These are phyloP conservation scores for Acanthurus tractus DNA, from an alignment of 2,797 vertebrate species.

Conservation along the genomic window DNA sequence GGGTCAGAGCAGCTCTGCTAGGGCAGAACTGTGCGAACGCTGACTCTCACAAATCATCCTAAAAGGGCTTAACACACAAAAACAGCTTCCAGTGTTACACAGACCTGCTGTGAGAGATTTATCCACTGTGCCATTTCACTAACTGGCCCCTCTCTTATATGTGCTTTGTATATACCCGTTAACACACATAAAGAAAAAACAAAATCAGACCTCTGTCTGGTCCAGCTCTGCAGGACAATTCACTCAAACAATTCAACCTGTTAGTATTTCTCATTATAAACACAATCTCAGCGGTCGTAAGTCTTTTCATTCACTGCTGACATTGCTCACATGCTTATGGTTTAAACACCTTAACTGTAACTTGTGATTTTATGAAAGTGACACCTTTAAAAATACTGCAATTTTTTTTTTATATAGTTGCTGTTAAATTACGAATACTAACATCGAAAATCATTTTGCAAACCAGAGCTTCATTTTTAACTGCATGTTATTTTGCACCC, in stretches of 20 bases:
- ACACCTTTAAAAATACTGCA: not conserved
- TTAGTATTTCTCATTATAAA: conserved; percentile 39
- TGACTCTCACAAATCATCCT: conserved; percentile 81
- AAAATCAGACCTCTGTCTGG: conserved; percentile 47
- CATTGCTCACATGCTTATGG: conserved; percentile 15
- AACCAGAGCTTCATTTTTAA: conserved; percentile 9
- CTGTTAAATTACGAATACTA: conserved; percentile 7
- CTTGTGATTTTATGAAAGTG: conserved; percentile 18
- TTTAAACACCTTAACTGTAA: conserved; percentile 29
- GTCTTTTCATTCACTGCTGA: conserved; percentile 30
- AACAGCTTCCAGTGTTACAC: conserved; percentile 74
- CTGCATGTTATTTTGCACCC: not conserved
- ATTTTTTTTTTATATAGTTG: too few species aligned
- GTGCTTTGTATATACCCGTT: conserved; percentile 41
- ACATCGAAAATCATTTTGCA: conserved; percentile 6
- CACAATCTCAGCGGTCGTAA: conserved; percentile 20
- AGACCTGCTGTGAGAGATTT: conserved; percentile 71
- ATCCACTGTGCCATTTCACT: conserved; percentile 75
- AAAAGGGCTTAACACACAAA: conserved; percentile 80
- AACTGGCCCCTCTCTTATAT: conserved; percentile 61
- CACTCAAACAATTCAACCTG: conserved; percentile 36
- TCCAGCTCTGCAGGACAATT: conserved; percentile 25
- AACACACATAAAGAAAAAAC: conserved; percentile 28
- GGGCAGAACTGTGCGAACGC: conserved; percentile 67
- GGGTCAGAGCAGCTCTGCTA: conserved; percentile 63